Base-by-base conservation (phyloP, 2,888 invertebrate species). In the Noctua fimbriata region DNA sequence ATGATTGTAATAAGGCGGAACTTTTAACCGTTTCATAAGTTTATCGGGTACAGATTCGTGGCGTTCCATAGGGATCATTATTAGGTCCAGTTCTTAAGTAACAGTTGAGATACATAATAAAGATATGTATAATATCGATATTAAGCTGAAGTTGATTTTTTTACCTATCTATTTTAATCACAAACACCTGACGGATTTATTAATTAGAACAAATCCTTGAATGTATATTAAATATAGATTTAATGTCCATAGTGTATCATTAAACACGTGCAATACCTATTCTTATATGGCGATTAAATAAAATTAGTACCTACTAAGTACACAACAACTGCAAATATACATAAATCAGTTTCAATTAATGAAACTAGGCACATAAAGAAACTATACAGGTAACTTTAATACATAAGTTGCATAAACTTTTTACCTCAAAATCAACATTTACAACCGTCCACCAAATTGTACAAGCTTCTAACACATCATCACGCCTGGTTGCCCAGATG, bases 241-340 rank as follows among this genome's bases (percentile, higher is more conserved):
- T 6, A 44, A 24, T n/a, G n/a, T 74, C 24, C 16, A 63, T 63
- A 74, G 55, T 55, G 70, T 41, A 63, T 73, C 3, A 84, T 82
- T 77, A 85, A 75, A 75, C 85, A 85, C 84, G 84, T 85, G 78
- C 85, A 78, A 36, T n/a, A 44, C 36, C 41, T 66, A 66, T 44
- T 72, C 12, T 52, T 74, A 71, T 81, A 74, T 52, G 47, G 69
- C 18, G 52, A 65, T 81, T 73, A 71, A 80, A 77, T 58, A 36
- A 83, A 81, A 81, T 81, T 36, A 16, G 24, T 52, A 18, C 67
- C 18, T 67, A 66, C 5, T 47, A 63, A 24, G 18, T 47, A 65
- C 28, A 74, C 60, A 32, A 32, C 21, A 36, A 58, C 41, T 66
- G 41, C 24, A 49, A 60, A 80, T 36, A 1, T 63, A n/a, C 18